A percentile compares a stretch with the other conserved stretches of the same genome.
These are phyloP conservation scores for Threskiornis aethiopicus DNA, from an alignment of 2,797 vertebrate genomes.

Conservation along the genomic window DNA sequence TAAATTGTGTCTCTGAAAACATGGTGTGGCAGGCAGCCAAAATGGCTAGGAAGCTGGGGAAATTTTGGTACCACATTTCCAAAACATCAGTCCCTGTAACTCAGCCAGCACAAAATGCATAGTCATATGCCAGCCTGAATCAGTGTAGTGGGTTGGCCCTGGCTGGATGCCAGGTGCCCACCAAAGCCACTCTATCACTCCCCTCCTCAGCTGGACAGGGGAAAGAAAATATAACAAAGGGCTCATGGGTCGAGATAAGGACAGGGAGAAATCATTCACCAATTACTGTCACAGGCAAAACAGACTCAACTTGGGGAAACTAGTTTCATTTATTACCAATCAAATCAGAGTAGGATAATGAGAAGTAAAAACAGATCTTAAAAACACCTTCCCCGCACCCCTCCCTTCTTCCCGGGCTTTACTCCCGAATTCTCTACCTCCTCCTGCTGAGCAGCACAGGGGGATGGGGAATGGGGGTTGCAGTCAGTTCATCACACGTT, in stretches of 20 bases:
- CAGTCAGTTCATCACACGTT: neutral
- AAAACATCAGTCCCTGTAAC: neutral
- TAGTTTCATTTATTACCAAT: neutral
- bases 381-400: neutral
- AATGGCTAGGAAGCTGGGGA: neutral
- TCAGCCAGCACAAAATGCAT: neutral
- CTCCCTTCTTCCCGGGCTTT: neutral
- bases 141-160: neutral
- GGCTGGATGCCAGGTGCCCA: neutral
- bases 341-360: neutral
- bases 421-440: neutral
- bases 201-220: neutral
- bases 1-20: neutral
- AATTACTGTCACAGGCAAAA: neutral
- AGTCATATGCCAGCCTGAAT: neutral
- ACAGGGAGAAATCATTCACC: neutral
- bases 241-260: neutral
- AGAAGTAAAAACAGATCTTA: neutral
- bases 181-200: fast-evolving
- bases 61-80: neutral
- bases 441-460: fast-evolving
- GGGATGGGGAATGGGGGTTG: neutral
- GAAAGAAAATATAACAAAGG: neutral
- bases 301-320: neutral
- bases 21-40: neutral